phyloP scores from a whole-genome alignment of 2,797 vertebrate genomes.

The Sebastes matsubarae region DNA sequence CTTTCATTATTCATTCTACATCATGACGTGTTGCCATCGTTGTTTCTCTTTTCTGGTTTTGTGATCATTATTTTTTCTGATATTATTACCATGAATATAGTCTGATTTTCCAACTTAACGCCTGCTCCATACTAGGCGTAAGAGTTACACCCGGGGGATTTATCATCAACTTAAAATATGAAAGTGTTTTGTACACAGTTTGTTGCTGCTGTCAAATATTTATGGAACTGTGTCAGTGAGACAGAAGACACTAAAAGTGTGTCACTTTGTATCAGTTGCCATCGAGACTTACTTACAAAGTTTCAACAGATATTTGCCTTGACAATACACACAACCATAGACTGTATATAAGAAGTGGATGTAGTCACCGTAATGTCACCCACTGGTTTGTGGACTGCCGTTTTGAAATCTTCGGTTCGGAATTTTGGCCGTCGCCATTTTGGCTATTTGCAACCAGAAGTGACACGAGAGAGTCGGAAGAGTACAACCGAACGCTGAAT shows the following conservation, averaged over 20 bases:
- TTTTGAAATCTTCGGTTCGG: fast-evolving
- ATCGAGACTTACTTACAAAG: background rate
- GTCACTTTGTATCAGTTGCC: background rate
- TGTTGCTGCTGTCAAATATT: background rate
- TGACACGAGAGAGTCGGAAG: no score
- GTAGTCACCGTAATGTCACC: no score
- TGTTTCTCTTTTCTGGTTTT: background rate
- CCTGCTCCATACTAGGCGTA: background rate
- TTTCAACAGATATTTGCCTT: background rate
- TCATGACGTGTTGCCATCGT: background rate
- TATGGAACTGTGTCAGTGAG: background rate
- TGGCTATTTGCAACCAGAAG: no score
- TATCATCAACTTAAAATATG: background rate
- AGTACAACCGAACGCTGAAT: no score
- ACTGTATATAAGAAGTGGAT: no score
- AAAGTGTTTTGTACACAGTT: background rate
- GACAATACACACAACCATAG: background rate
- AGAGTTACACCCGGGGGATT: background rate
- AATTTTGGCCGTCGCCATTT: no score
- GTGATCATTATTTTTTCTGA: background rate
- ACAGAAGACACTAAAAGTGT: background rate
- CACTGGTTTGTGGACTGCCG: fast-evolving
- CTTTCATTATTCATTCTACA: background rate
- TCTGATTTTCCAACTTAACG: background rate
- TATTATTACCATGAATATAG: background rate